phyloP scores from a whole-genome alignment of 1,140 invertebrate genomes.

The Phocides pigmalion region DNA sequence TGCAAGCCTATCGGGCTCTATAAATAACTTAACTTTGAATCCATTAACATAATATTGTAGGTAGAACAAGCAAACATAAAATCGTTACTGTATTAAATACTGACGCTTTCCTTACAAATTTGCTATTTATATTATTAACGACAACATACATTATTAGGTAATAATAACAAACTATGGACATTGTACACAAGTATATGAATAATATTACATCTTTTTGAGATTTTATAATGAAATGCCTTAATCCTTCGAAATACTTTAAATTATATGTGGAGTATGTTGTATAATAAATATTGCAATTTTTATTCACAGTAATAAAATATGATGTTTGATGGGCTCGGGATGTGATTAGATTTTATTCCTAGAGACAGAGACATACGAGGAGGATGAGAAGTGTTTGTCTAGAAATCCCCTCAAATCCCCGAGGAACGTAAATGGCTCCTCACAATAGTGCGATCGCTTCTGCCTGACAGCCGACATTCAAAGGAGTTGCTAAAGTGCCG shows the following conservation, averaged over 20 bases:
- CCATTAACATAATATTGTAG: conserved; percentile 16
- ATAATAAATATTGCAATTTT: too few relatives aligned
- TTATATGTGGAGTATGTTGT: too few relatives aligned
- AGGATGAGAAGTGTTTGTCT: conserved; percentile 39
- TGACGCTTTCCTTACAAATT: background rate
- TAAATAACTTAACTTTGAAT: conserved; percentile 22
- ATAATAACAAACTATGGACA: too few relatives aligned
- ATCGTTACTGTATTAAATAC: background rate
- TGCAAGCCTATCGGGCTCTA: conserved; percentile 20
- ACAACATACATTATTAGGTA: too few relatives aligned
- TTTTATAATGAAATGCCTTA: too few relatives aligned
- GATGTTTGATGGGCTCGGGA: background rate
- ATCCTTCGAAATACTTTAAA: too few relatives aligned
- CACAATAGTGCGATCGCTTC: conserved; percentile 55
- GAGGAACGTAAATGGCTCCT: conserved; percentile 58
- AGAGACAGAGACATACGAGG: background rate
- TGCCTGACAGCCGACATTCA: conserved; percentile 64
- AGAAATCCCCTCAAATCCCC: conserved; percentile 64
- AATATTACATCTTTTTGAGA: too few relatives aligned
- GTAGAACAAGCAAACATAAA: conserved; percentile 14
- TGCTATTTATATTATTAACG: too few relatives aligned
- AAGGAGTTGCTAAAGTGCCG: conserved; percentile 42
- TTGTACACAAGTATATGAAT: too few relatives aligned
- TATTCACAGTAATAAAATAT: background rate
- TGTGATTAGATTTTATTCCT: background rate